Percentiles rank a stretch among this genome's conserved stretches.
Conservation (phyloP, 2,797 vertebrate species). For the Spheniscus humboldti region DNA sequence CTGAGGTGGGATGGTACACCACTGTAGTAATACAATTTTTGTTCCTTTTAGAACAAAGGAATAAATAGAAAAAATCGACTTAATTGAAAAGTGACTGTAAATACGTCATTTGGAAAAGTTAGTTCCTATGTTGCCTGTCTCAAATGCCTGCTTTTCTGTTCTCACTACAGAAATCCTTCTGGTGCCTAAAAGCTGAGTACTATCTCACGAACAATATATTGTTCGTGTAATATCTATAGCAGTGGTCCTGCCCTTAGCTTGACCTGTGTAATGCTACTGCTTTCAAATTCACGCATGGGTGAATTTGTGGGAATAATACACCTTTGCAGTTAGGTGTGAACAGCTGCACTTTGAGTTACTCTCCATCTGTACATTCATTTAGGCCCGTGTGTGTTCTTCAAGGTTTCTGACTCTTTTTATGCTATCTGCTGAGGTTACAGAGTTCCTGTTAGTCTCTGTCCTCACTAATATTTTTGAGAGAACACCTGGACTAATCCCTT, state of each 20-base stretch:
- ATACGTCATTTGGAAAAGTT: background rate
- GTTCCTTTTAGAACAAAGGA: background rate
- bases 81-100: background rate
- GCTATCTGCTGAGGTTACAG: background rate
- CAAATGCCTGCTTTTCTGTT: background rate
- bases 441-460: background rate
- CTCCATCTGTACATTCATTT: background rate
- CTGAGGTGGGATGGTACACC: background rate
- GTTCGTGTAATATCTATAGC: background rate
- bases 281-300: background rate
- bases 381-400: background rate
- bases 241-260: background rate
- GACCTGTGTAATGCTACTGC: background rate
- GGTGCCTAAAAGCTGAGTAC: background rate
- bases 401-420: background rate
- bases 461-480: background rate
- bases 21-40: background rate
- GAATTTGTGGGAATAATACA: background rate
- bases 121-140: background rate
- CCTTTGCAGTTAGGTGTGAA: slow-evolving; percentile 36
- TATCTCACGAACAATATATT: background rate
- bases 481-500: background rate
- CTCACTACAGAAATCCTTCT: background rate
- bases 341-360: background rate
- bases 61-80: background rate